Percentiles rank a stretch among this genome's conserved stretches.
phyloP scores from a whole-genome alignment of 2,797 vertebrate genomes.

The Gallinago nigripennis region DNA sequence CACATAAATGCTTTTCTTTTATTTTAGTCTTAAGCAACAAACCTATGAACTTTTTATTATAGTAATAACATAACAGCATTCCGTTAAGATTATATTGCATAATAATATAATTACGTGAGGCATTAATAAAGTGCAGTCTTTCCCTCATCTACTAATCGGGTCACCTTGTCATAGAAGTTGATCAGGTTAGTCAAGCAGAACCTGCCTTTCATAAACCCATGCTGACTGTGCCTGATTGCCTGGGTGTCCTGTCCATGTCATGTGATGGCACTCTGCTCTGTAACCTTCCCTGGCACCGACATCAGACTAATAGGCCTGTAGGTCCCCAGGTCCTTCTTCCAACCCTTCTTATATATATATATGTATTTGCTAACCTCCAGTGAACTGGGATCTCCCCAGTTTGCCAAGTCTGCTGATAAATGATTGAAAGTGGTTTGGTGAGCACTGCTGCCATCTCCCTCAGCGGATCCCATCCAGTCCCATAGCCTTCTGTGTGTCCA shows the following conservation, averaged over 20 bases:
- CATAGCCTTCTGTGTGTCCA: not conserved
- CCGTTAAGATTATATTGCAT: not conserved
- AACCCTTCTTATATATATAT: not conserved
- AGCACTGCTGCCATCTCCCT: not conserved
- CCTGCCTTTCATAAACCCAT: not conserved
- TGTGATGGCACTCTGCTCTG: too few species aligned
- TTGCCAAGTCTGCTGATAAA: not conserved
- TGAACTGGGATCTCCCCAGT: not conserved
- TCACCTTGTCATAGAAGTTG: not conserved
- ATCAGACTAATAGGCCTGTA: not conserved
- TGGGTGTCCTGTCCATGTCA: too few species aligned
- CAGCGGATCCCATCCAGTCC: not conserved
- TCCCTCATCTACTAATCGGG: not conserved
- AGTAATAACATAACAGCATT: not conserved
- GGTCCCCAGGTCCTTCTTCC: not conserved
- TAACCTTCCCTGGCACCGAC: not conserved
- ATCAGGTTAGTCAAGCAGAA: not conserved
- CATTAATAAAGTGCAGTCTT: not conserved
- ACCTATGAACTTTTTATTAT: not conserved
- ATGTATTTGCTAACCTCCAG: not conserved
- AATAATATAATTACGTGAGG: not conserved
- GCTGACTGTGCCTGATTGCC: too few species aligned
- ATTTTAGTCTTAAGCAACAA: not conserved
- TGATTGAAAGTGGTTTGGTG: not conserved
- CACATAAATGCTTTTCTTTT: accelerated